Evolutionary conservation across 2,888 invertebrate genomes (phyloP), one percentile per base, ranked within the genome.

Genomic region (Volucella zonaria): DNA sequence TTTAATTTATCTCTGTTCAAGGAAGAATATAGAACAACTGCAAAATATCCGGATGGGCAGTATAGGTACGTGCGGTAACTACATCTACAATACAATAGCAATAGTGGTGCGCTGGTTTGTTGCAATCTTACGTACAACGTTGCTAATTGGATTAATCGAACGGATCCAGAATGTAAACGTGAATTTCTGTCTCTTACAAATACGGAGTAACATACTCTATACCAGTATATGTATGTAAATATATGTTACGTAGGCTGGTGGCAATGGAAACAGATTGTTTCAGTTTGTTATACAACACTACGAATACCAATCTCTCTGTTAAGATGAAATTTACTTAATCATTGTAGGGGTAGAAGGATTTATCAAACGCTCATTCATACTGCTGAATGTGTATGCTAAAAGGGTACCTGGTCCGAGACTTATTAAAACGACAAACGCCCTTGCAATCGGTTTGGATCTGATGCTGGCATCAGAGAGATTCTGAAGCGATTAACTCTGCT

Each of bases 91-190:
- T 31, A 31, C 31, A 31, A 31, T 4, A 6, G 31, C 31, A 6
- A 31, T 31, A 31, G 31, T 6, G 6, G 31, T 0, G 4, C 6
- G 6, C 31, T 31, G 43, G 31, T 43, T 43, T 11, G 64, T 31
- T 70, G 38, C 45, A 54, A 58, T 40, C 76, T 47, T 76, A 76
- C 76, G 73, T 76, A 54, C 59, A 47, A 40, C 71, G 49, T 45
- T 47, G 47, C 58, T 82, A 78, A 82, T 82, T 82, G 82, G 82
- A 82, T 82, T 74, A 82, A 78, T 78, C 78, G 68, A 68, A 74
- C 23, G 68, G 49, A 68, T 74, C 56, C 31, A 43, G 58, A 58
- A 18, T 59, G 59, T 31, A 62, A 70, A 66, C 54, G 56, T 66
- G 43, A 51, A 67, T 66, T 64, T 52, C 52, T 56, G 64, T 54